These are phyloP conservation scores for Drosophila littoralis DNA, from an alignment of 1,140 invertebrate genomes.

Conservation along the genomic window DNA sequence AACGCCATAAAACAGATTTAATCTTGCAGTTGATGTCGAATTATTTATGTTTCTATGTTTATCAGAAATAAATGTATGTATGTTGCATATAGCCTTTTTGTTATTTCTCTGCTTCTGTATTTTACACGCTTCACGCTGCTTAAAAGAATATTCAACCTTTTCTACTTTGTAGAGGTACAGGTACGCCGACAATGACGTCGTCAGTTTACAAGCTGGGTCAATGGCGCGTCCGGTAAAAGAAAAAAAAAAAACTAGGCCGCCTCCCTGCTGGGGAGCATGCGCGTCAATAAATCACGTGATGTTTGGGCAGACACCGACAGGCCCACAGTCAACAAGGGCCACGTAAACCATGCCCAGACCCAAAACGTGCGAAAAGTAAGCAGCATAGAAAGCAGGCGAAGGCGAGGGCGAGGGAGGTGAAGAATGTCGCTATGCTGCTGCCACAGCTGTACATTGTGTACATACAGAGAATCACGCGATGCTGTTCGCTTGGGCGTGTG, in stretches of 20 bases:
- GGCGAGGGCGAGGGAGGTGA: background rate
- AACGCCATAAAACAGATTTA: background rate
- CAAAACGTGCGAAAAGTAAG: slow-evolving; percentile 42
- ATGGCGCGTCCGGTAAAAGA: slow-evolving; percentile 40
- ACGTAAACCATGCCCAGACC: slow-evolving; percentile 35
- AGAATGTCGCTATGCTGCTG: slow-evolving; percentile 19
- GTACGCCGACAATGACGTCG: slow-evolving; percentile 37
- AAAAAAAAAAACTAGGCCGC: slow-evolving; percentile 1
- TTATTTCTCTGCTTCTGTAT: too few relatives aligned
- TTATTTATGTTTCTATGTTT: too few relatives aligned
- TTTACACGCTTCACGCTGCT: background rate
- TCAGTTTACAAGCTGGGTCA: slow-evolving; percentile 53
- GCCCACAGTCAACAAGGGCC: slow-evolving; percentile 54
- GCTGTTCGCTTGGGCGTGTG: slow-evolving; percentile 54
- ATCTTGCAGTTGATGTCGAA: too few relatives aligned
- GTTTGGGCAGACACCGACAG: slow-evolving; percentile 41
- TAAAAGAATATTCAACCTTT: too few relatives aligned
- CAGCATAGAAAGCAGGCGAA: background rate
- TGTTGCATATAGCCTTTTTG: background rate
- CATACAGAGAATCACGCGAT: slow-evolving; percentile 69
- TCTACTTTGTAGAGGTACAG: background rate
- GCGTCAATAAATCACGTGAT: slow-evolving; percentile 73
- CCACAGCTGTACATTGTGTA: slow-evolving; percentile 31
- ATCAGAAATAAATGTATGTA: background rate
- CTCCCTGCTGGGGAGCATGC: slow-evolving; percentile 49